Evolutionary conservation across 2,797 vertebrate species (phyloP), one percentile per base, ranked within the genome.

Genomic region (Acrossocheilus fasciatus): DNA sequence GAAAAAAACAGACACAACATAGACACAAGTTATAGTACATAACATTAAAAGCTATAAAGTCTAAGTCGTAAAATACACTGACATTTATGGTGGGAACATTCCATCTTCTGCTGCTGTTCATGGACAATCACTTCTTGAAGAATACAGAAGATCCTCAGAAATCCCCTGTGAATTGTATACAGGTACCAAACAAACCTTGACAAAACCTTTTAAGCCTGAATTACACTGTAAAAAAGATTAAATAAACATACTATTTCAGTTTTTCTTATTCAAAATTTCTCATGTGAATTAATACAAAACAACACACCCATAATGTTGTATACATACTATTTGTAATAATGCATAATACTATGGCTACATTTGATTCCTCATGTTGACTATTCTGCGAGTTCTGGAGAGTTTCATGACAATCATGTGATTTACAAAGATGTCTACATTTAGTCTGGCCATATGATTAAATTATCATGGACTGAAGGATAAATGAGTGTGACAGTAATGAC

Each of bases 371-470:
- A 50, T 68, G 17, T 17, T 68, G 43, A 66, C 41, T 64, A 30
- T 62, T 62, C 8, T 10, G 23, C 41, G 34, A 34, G 26, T 52
- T 50, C 18, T 36, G 62, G 39, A 62, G 64, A 69, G 18, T 52
- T 69, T 69, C 3, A 81, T 52, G 7, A 50, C 6, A 36, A 36
- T 23, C 45, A 81, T 52, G 64, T 81, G 45, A 81, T 39, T 79
- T 43, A 11, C 30, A 23, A 81, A 17, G 10, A 80, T 30, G n/a
- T 81, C n/a, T 81, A 47, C n/a, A 68, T 81, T 68, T 36, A 68
- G 45, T 2, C 18, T 36, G 45, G 30, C 50, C 79, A 81, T 52
- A 52, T 81, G 45, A 52, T 9, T 43, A 6, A 69, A 69, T 66
- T 50, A 81, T 15, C 26, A 23, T 36, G 26, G 20, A 52, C 45